Evolutionary conservation across 2,888 invertebrate genomes (phyloP).

Genomic region (Congeria kusceri): DNA sequence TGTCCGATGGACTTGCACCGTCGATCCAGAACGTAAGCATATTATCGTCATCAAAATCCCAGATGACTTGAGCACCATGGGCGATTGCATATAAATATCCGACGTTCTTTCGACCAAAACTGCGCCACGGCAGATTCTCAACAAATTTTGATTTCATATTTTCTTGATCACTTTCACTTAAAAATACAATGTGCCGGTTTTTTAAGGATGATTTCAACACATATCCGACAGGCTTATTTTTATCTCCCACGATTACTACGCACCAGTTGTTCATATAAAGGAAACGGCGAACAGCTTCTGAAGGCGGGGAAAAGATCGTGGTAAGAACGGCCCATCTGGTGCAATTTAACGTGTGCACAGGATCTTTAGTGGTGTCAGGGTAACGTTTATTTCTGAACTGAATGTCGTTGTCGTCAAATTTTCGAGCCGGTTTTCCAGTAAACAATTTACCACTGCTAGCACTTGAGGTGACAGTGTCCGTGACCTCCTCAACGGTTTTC

Average conservation of each 20-base stretch:
- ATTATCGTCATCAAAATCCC: conserved; percentile 52
- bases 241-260: conserved; percentile 21
- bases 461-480: too few relatives aligned
- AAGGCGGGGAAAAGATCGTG: conserved; percentile 17
- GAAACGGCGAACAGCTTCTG: conserved; percentile 18
- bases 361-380: background rate
- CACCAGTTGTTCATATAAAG: conserved; percentile 10
- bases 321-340: conserved; percentile 20
- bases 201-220: background rate
- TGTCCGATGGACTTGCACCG: background rate
- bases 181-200: conserved; percentile 8
- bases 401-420: background rate
- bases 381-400: background rate
- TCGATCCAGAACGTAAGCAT: conserved; percentile 9
- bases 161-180: conserved; percentile 13
- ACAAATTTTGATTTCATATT: conserved; percentile 18
- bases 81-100: conserved; percentile 49
- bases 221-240: background rate
- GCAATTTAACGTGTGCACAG: background rate
- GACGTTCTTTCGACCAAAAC: conserved; percentile 39
- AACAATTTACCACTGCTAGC: background rate
- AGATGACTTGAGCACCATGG: conserved; percentile 29
- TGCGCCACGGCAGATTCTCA: conserved; percentile 17
- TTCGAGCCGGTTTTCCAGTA: background rate
- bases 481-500: too few relatives aligned